phyloP scores from a whole-genome alignment of 2,797 vertebrate species.

The Clarias laeviceps region DNA sequence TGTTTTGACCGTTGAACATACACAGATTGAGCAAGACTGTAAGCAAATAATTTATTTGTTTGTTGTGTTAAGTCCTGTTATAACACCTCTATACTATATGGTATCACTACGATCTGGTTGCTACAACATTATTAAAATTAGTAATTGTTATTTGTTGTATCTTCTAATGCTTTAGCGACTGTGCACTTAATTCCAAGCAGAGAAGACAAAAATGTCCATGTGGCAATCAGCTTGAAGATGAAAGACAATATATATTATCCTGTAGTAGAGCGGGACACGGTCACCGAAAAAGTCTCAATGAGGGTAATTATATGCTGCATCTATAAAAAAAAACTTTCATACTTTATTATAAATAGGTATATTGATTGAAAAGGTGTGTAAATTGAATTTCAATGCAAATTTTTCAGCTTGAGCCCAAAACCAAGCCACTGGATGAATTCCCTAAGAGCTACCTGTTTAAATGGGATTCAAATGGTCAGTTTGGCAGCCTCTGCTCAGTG shows the following conservation, averaged over 20 bases:
- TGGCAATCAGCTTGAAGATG: slow-evolving; percentile 42
- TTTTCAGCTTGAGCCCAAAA: not conserved
- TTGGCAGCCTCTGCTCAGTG: slow-evolving; percentile 16
- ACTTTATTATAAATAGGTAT: not conserved
- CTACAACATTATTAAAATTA: not conserved
- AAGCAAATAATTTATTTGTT: not conserved
- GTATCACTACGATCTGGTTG: not conserved
- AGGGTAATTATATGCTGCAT: not conserved
- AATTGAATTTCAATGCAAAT: not conserved
- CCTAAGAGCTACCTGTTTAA: not conserved
- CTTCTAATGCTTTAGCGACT: slow-evolving; percentile 17
- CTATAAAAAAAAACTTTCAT: not conserved
- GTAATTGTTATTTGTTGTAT: not conserved
- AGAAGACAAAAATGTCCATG: accelerated
- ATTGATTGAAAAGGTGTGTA: not conserved
- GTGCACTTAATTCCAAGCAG: accelerated
- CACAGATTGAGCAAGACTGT: not conserved
- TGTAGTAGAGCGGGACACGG: not conserved
- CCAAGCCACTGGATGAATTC: not conserved
- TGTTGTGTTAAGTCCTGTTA: not conserved
- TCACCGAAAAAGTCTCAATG: not conserved
- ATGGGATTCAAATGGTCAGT: not conserved
- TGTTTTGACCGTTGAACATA: not conserved
- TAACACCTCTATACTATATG: not conserved
- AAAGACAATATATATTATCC: not conserved